Evolutionary conservation across 2,113 vertebrate genomes (phyloP).

Genomic region (Struthidea cinerea): DNA sequence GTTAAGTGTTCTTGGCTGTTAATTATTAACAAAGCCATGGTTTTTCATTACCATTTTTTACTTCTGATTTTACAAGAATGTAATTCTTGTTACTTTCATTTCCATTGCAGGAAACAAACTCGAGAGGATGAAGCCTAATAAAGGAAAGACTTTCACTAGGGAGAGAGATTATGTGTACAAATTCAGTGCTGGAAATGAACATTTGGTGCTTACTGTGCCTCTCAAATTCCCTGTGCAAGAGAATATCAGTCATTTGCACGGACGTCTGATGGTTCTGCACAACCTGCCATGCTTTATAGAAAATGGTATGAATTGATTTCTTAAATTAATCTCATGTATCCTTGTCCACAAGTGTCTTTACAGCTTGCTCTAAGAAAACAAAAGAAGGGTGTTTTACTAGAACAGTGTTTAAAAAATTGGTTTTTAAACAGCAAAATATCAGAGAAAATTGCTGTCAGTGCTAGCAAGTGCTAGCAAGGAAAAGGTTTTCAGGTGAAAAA

Average conservation of each 20-base stretch:
- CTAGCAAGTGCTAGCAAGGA: background rate
- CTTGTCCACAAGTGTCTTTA: background rate
- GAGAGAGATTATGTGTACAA: conserved; percentile 89
- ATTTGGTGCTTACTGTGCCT: conserved; percentile 84
- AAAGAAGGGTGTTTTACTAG: background rate
- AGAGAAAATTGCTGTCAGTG: background rate
- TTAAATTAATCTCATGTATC: background rate
- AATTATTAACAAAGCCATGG: background rate
- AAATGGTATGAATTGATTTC: conserved; percentile 73
- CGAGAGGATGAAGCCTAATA: conserved; percentile 83
- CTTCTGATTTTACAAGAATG: background rate
- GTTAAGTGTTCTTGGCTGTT: background rate
- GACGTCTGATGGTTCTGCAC: conserved; percentile 89
- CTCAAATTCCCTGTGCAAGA: conserved; percentile 87
- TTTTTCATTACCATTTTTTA: background rate
- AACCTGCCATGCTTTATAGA: conserved; percentile 91
- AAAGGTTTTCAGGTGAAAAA: background rate
- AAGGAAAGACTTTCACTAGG: conserved; percentile 68
- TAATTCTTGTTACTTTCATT: background rate
- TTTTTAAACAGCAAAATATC: background rate
- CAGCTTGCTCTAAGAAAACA: background rate
- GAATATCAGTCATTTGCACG: conserved; percentile 84
- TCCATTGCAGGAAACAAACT: background rate
- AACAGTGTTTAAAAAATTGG: background rate
- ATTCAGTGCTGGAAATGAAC: conserved; percentile 81